Conservation (phyloP, 1,140 invertebrate genomes). For the Hyles euphorbiae region DNA sequence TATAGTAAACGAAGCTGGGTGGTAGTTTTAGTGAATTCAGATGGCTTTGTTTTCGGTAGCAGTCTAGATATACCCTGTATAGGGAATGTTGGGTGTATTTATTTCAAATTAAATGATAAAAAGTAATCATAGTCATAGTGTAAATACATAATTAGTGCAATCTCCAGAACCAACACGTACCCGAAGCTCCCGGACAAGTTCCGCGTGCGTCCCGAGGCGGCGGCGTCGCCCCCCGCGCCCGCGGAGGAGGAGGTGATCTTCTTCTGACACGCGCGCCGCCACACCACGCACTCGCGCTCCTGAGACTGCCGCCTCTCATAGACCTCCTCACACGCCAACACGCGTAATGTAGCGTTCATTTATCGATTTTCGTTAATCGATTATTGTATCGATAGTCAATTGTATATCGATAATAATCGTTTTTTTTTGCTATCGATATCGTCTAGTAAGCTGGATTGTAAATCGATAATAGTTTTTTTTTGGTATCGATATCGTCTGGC, state of each 20-base stretch:
- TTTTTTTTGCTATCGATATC: too few relatives aligned
- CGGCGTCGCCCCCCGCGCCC: constrained; percentile 16
- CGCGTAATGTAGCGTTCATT: neutral
- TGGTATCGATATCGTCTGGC: too few relatives aligned
- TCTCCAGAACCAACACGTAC: constrained; percentile 76
- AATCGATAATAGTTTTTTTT: neutral
- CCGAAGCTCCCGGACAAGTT: constrained; percentile 80
- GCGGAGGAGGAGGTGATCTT: constrained; percentile 63
- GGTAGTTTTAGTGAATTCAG: too few relatives aligned
- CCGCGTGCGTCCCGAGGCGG: constrained; percentile 72
- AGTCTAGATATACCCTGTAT: too few relatives aligned
- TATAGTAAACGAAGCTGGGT: too few relatives aligned
- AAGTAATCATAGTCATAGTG: too few relatives aligned
- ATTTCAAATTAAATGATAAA: too few relatives aligned
- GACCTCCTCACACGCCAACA: constrained; percentile 16
- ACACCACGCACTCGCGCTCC: constrained; percentile 32
- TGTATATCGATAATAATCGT: neutral
- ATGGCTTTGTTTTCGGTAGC: too few relatives aligned
- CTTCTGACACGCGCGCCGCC: constrained; percentile 51
- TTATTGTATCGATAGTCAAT: neutral
- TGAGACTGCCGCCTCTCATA: constrained; percentile 58
- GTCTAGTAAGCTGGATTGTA: too few relatives aligned
- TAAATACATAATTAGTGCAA: neutral
- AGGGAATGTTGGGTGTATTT: too few relatives aligned
- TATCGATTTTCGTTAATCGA: neutral